phyloP scores from a whole-genome alignment of 2,888 invertebrate genomes.

The Hoplodrina ambigua region DNA sequence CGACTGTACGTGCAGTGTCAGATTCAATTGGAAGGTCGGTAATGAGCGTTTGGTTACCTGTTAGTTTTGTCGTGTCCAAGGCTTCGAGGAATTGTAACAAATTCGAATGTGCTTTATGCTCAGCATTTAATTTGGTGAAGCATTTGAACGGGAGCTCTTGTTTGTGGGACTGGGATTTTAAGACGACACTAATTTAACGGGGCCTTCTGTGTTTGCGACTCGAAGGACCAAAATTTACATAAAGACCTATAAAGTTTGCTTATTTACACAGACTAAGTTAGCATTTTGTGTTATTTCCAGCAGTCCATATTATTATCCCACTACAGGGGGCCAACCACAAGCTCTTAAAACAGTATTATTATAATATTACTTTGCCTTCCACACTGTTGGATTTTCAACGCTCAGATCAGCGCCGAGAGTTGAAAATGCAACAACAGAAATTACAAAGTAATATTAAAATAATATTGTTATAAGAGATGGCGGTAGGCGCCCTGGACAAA shows the following conservation, averaged over 20 bases:
- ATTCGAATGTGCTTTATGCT: conserved; percentile 58
- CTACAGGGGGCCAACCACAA: too few relatives aligned
- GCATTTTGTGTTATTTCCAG: conserved; percentile 1
- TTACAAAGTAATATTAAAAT: too few relatives aligned
- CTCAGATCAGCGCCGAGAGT: too few relatives aligned
- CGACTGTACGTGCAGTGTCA: conserved; percentile 54
- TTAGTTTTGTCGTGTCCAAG: conserved; percentile 66
- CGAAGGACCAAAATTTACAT: conserved; percentile 32
- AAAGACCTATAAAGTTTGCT: conserved; percentile 7
- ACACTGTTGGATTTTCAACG: too few relatives aligned
- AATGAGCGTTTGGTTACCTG: conserved; percentile 62
- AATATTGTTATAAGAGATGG: too few relatives aligned
- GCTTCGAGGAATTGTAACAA: conserved; percentile 56
- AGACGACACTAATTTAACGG: conserved; percentile 42
- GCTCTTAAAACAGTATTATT: too few relatives aligned
- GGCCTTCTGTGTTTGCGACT: conserved; percentile 23
- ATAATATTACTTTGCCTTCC: too few relatives aligned
- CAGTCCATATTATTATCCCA: neutral
- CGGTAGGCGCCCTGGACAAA: too few relatives aligned
- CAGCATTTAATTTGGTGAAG: conserved; percentile 54
- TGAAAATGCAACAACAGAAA: too few relatives aligned
- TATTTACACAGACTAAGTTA: conserved; percentile 9
- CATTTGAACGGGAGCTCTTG: conserved; percentile 51
- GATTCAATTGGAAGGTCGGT: conserved; percentile 66
- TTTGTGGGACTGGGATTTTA: conserved; percentile 28